Percentiles rank a stretch among this genome's conserved stretches.
phyloP scores from a whole-genome alignment of 2,797 vertebrate species.

The Notolabrus celidotus region DNA sequence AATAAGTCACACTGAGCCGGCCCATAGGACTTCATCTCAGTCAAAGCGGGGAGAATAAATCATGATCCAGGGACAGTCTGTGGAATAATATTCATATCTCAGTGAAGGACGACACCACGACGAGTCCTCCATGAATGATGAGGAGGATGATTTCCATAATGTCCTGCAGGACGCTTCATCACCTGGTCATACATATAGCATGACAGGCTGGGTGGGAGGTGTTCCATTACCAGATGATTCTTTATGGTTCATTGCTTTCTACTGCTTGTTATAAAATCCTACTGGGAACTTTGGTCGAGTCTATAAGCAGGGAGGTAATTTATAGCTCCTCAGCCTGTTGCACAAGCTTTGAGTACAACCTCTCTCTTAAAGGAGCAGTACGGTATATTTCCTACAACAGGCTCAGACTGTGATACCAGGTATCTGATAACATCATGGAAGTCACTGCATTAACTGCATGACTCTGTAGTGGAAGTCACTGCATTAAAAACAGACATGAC shows the following conservation, averaged over 20 bases:
- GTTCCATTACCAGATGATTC: conserved; percentile 4
- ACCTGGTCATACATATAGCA: conserved; percentile 6
- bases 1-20: conserved; percentile 21
- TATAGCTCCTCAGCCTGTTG: background rate
- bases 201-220: conserved; percentile 10
- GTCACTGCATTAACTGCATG: no score
- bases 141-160: conserved; percentile 62
- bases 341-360: background rate
- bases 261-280: background rate
- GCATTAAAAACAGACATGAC: no score
- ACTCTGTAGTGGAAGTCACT: no score
- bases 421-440: no score
- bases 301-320: background rate
- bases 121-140: conserved; percentile 60
- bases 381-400: no score
- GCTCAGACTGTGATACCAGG: no score
- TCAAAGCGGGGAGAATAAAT: conserved; percentile 13
- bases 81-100: conserved; percentile 48
- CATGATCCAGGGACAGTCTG: conserved; percentile 11
- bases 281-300: background rate
- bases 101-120: conserved; percentile 35
- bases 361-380: background rate
- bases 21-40: conserved; percentile 11
- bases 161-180: conserved; percentile 54
- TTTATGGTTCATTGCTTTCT: conserved; percentile 14